A percentile compares a stretch with the other conserved stretches of the same genome.
Evolutionary conservation across 2,113 vertebrate species (phyloP).

Genomic region (Pyrgilauda ruficollis): DNA sequence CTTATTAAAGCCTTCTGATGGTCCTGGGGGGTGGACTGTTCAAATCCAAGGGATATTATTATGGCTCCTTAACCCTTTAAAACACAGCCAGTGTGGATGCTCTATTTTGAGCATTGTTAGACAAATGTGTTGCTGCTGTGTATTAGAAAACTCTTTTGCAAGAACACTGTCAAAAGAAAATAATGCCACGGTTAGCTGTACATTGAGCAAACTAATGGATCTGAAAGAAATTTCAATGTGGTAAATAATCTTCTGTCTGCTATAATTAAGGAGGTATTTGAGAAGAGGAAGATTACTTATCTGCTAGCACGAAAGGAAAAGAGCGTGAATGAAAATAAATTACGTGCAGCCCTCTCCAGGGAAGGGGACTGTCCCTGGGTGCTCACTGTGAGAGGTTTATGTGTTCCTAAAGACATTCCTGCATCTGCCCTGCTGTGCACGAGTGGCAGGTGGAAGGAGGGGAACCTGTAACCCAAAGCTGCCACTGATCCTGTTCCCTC

Average conservation of each 20-base stretch:
- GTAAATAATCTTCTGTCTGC: conserved; percentile 57
- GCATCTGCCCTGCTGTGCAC: neutral
- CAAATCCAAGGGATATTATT: neutral
- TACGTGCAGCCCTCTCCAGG: neutral
- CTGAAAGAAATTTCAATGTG: conserved; percentile 32
- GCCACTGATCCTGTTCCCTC: neutral
- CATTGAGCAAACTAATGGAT: conserved; percentile 43
- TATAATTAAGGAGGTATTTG: conserved; percentile 41
- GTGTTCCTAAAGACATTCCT: neutral
- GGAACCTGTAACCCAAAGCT: neutral
- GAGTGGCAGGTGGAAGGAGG: neutral
- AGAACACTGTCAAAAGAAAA: conserved; percentile 18
- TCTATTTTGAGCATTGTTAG: neutral
- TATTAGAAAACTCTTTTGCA: neutral
- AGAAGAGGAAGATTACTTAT: conserved; percentile 42
- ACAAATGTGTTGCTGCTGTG: neutral
- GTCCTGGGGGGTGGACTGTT: neutral
- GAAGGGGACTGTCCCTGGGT: neutral
- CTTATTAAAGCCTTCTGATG: neutral
- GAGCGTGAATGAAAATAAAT: neutral
- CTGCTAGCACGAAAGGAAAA: neutral
- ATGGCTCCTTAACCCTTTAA: neutral
- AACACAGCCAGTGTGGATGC: rapidly evolving
- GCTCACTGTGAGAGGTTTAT: neutral
- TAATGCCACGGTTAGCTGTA: neutral